Conservation (phyloP, 2,888 invertebrate species). For the Lomographa bimaculata region DNA sequence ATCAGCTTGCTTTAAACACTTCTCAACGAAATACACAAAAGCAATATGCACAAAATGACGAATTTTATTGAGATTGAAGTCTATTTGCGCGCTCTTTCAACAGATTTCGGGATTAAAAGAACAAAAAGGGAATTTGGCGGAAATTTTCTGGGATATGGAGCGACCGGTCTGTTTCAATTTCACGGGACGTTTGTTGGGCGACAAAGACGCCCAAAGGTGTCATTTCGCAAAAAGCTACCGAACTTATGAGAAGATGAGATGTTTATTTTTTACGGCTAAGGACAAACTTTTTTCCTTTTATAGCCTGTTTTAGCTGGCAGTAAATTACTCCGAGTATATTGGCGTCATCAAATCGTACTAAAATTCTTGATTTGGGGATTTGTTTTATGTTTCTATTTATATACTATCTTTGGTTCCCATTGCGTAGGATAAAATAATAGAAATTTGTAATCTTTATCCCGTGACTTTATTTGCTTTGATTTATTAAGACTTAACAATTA, state of each 20-base stretch:
- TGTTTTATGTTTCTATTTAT: conserved; percentile 6
- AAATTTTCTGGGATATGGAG: conserved; percentile 63
- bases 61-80: conserved; percentile 24
- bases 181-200: conserved; percentile 79
- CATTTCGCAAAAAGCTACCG: conserved; percentile 69
- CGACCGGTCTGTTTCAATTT: conserved; percentile 78
- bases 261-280: conserved; percentile 61
- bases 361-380: conserved; percentile 17
- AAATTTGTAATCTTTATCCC: too few relatives aligned
- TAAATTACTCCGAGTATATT: conserved; percentile 33
- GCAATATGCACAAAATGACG: conserved; percentile 18
- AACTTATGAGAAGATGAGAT: conserved; percentile 63
- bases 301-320: conserved; percentile 28
- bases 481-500: too few relatives aligned
- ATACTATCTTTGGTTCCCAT: too few relatives aligned
- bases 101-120: conserved; percentile 51
- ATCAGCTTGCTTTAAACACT: too few relatives aligned
- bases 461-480: too few relatives aligned
- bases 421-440: too few relatives aligned
- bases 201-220: conserved; percentile 78
- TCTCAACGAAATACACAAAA: too few relatives aligned
- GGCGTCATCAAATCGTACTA: conserved; percentile 15
- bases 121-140: conserved; percentile 54
- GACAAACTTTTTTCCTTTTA: conserved; percentile 46
- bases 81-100: conserved; percentile 21